Percentiles rank a stretch among this genome's conserved stretches.
Conservation (phyloP, 2,888 invertebrate genomes). For the Trilocha varians region DNA sequence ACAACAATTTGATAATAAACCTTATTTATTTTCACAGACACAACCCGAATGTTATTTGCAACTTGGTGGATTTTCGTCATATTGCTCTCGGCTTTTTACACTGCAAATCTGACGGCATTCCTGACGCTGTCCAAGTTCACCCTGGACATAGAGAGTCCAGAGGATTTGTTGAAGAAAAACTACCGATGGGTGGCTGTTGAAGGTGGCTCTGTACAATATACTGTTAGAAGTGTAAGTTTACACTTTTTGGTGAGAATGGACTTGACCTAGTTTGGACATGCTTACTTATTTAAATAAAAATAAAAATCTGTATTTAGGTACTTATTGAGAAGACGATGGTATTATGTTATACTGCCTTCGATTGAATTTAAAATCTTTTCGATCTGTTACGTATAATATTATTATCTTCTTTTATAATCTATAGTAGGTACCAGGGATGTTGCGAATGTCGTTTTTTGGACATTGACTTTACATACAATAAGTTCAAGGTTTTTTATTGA, state of each 20-base stretch:
- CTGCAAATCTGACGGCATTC: conserved; percentile 92
- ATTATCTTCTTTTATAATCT: too few relatives aligned
- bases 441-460: too few relatives aligned
- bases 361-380: too few relatives aligned
- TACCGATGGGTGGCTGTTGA: conserved; percentile 80
- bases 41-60: conserved; percentile 86
- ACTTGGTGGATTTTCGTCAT: conserved; percentile 95
- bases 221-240: conserved; percentile 72
- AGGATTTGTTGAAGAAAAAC: conserved; percentile 77
- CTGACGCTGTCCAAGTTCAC: conserved; percentile 89
- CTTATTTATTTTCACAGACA: conserved; percentile 74
- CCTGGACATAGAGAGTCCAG: conserved; percentile 80
- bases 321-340: too few relatives aligned
- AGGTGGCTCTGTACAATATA: conserved; percentile 80
- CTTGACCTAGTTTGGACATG: too few relatives aligned
- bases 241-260: neutral
- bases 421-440: too few relatives aligned
- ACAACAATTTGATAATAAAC: neutral
- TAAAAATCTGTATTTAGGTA: too few relatives aligned
- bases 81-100: conserved; percentile 90
- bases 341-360: too few relatives aligned
- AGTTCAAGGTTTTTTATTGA: too few relatives aligned
- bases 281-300: too few relatives aligned
- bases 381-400: too few relatives aligned
- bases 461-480: too few relatives aligned